Conservation (phyloP, 2,797 vertebrate genomes). For the Prunella strophiata region DNA sequence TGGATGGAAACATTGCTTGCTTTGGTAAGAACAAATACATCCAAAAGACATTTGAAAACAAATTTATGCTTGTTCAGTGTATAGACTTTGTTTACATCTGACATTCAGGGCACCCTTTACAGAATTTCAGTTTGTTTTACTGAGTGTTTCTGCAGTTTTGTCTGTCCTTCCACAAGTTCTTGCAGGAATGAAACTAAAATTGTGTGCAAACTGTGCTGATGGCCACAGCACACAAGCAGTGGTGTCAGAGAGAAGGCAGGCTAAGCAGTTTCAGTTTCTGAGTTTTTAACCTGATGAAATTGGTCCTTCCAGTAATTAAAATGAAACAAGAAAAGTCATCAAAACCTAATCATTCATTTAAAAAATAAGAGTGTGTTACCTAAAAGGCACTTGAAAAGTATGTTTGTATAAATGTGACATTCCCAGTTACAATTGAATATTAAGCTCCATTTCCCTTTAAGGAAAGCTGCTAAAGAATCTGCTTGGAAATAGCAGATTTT, state of each 20-base stretch:
- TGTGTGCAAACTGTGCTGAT: background rate
- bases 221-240: background rate
- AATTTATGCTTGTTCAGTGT: background rate
- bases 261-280: background rate
- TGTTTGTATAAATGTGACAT: background rate
- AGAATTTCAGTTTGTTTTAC: background rate
- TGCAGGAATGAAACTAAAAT: background rate
- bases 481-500: background rate
- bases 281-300: background rate
- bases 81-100: background rate
- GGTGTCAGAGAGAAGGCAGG: background rate
- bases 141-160: background rate
- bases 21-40: constrained; percentile 85
- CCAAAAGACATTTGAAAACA: background rate
- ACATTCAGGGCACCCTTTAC: background rate
- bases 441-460: background rate
- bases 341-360: background rate
- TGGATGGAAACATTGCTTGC: constrained; percentile 98
- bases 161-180: background rate
- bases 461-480: background rate
- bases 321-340: background rate
- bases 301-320: background rate
- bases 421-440: background rate
- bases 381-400: background rate
- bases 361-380: background rate